These are phyloP conservation scores for Ailurus styani DNA, from an alignment of 2,113 vertebrate genomes.

Conservation along the genomic window DNA sequence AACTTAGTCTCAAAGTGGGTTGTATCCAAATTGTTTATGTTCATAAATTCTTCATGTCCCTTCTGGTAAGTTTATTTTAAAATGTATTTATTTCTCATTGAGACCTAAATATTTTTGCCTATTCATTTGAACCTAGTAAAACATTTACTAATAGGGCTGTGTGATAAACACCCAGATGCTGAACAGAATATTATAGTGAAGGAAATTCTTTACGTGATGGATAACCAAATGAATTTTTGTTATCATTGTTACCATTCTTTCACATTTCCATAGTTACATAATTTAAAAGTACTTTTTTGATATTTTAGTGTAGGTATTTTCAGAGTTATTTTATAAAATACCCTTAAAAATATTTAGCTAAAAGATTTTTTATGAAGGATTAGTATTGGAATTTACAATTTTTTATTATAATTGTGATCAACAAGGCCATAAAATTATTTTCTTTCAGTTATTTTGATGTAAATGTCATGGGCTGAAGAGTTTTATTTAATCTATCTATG, in stretches of 20 bases:
- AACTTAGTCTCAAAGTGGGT: slow-evolving; percentile 91
- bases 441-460: background rate
- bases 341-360: background rate
- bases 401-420: background rate
- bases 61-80: slow-evolving; percentile 88
- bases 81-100: slow-evolving; percentile 15
- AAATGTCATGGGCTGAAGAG: background rate
- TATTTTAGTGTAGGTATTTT: background rate
- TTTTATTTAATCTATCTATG: background rate
- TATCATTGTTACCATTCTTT: slow-evolving; percentile 3
- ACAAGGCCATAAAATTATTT: background rate
- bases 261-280: background rate
- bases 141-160: background rate
- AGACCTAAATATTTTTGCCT: background rate
- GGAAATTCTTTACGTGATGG: background rate
- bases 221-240: background rate
- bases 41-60: slow-evolving; percentile 93
- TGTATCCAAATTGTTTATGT: slow-evolving; percentile 96
- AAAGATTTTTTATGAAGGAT: background rate
- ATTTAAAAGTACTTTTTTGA: background rate
- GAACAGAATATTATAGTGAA: background rate
- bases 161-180: background rate
- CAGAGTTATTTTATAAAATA: slow-evolving; percentile 3
- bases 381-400: background rate
- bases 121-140: background rate